These are phyloP conservation scores for Entomobrya proxima DNA, from an alignment of 2,888 invertebrate genomes.

Conservation along the genomic window DNA sequence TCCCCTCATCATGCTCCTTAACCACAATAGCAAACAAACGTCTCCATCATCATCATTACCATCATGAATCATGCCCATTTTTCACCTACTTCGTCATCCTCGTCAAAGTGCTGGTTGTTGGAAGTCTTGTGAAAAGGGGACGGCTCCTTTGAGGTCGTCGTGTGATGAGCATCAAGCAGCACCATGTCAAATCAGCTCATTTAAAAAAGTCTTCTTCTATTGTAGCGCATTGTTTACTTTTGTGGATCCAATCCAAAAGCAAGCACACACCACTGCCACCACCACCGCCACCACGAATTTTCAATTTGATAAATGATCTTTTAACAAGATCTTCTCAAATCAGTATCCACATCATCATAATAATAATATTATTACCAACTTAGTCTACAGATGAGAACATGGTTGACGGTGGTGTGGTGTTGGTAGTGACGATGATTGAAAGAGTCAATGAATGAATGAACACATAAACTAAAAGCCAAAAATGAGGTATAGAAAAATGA, in stretches of 20 bases:
- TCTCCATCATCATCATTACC: constrained; percentile 15
- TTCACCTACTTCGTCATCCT: constrained; percentile 46
- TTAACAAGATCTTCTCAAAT: constrained; percentile 60
- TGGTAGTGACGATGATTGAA: constrained; percentile 13
- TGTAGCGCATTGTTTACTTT: constrained; percentile 22
- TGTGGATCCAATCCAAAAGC: not conserved
- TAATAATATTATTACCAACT: constrained; percentile 8
- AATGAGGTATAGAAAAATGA: not conserved
- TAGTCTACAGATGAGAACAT: not conserved
- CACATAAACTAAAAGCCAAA: not conserved
- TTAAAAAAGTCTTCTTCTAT: not conserved
- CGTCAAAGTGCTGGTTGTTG: not conserved
- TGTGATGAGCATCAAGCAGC: constrained; percentile 10
- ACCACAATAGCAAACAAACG: not conserved
- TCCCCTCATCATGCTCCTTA: not conserved
- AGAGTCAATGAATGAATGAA: constrained; percentile 42
- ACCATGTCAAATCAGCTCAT: constrained; percentile 60
- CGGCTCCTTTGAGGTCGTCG: constrained; percentile 46
- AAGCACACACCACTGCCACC: constrained; percentile 23
- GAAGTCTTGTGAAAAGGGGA: constrained; percentile 11
- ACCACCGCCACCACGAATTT: constrained; percentile 52
- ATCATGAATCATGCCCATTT: constrained; percentile 16
- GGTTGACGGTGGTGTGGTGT: not conserved
- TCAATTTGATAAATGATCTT: constrained; percentile 67
- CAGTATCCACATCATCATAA: constrained; percentile 18